Base-by-base conservation (phyloP, 2,888 invertebrate species). In the Ormyrus labotus region DNA sequence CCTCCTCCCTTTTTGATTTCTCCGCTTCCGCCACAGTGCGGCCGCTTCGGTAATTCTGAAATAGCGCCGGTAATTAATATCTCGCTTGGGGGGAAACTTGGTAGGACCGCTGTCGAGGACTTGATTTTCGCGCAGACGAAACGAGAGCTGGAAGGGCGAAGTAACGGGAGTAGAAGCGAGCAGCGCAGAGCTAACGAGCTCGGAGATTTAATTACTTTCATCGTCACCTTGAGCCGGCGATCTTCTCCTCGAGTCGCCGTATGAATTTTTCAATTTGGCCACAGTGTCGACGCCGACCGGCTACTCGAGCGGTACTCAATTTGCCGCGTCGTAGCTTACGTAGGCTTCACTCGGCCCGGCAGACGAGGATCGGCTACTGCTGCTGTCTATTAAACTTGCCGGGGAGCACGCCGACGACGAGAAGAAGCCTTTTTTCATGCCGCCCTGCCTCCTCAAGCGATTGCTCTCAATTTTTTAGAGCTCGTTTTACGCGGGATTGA, bases 1-100 rank as follows among this genome's bases (percentile, higher is more conserved):
- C 82, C 78, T 81, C 81, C 80, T 80, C 78, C 60, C 19, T 80
- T 81, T 76, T 81, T 83, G 80, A 82, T 82, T 81, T 73, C 79
- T n/a, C 53, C 57, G 9, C 53, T 6, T 45, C 5, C 19, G 48
- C 45, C 53, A 9, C 60, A 63, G 50, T 55, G 34, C 19, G 34
- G 57, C 53, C 51, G 65, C 61, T 65, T 80, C 60, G 65, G 60
- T 50, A 74, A 80, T 82, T 72, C 63, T 63, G 64, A 74, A 73
- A 80, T 76, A 72, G 77, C 64, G 48, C 55, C 48, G 63, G 71
- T 76, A 82, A 78, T 82, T 82, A 81, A 82, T 82, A 81, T 70
- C 78, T 68, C 19, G 47, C 34, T 34, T 34, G 19, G 57, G 57
- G 19, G 34, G 51, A 47, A 71, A 53, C 34, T 69, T 55, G 11